Evolutionary conservation across 2,797 vertebrate genomes (phyloP).

Genomic region (Micromesistius poutassou): DNA sequence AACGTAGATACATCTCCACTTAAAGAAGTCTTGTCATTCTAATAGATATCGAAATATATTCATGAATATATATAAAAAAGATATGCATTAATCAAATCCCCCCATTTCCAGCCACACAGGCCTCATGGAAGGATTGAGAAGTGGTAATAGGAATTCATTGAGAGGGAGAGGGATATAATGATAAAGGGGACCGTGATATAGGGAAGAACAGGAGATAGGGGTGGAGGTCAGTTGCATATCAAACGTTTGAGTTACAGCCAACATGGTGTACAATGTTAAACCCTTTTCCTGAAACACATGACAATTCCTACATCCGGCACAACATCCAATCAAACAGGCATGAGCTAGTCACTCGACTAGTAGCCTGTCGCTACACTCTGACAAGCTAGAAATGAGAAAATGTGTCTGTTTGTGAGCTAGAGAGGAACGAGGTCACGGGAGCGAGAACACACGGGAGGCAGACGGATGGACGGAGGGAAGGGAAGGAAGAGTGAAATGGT

Average conservation of each 20-base stretch:
- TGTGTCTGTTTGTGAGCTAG: neutral
- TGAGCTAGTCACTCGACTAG: neutral
- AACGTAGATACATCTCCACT: conserved; percentile 44
- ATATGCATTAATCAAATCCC: conserved; percentile 41
- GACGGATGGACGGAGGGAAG: conserved; percentile 10
- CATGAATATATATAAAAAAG: conserved; percentile 52
- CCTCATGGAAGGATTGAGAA: neutral
- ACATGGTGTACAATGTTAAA: neutral
- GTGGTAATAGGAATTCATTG: neutral
- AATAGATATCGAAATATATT: conserved; percentile 54
- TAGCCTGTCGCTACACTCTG: neutral
- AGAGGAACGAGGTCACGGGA: conserved; percentile 2
- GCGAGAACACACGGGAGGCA: conserved; percentile 5
- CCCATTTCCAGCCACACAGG: neutral
- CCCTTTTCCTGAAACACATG: neutral
- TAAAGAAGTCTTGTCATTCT: conserved; percentile 59
- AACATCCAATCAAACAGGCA: neutral
- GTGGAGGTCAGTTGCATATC: neutral
- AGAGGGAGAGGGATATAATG: neutral
- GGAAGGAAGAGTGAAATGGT: neutral
- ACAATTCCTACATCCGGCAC: neutral
- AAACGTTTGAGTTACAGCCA: neutral
- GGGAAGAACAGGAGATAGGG: neutral
- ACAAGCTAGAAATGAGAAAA: neutral
- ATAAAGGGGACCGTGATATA: neutral